These are phyloP conservation scores for Saccostrea glomerata DNA, from an alignment of 1,140 invertebrate species.

Conservation along the genomic window DNA sequence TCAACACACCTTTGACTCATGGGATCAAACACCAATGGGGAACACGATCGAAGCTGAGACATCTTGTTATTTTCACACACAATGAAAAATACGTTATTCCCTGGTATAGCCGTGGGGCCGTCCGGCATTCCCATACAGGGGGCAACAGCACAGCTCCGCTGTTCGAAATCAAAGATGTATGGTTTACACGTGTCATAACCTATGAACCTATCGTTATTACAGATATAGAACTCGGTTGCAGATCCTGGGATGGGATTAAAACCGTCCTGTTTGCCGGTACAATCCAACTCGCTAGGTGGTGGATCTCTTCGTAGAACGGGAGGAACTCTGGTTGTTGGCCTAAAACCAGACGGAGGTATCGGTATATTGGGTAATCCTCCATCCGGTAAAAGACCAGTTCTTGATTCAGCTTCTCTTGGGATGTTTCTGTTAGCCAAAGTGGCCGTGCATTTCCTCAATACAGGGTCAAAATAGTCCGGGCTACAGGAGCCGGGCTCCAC, in stretches of 20 bases:
- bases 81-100: constrained; percentile 37
- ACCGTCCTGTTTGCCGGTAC: background rate
- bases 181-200: constrained; percentile 36
- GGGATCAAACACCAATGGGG: constrained; percentile 35
- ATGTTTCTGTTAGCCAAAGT: constrained; percentile 19
- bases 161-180: constrained; percentile 32
- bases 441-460: constrained; percentile 1
- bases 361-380: background rate
- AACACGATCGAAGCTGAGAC: background rate
- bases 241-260: background rate
- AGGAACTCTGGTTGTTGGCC: background rate
- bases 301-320: background rate
- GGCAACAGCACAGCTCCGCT: background rate
- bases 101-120: background rate
- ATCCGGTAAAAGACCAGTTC: background rate
- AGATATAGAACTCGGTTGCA: constrained; percentile 15
- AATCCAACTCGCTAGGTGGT: background rate
- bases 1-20: constrained; percentile 14
- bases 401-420: background rate
- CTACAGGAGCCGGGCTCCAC: constrained; percentile 33
- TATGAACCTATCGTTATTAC: constrained; percentile 8
- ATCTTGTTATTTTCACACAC: constrained; percentile 5
- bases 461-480: constrained; percentile 37
- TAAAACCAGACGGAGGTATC: background rate
- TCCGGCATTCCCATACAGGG: constrained; percentile 34